Conservation (phyloP, 2,113 vertebrate genomes). For the Pantherophis guttatus region DNA sequence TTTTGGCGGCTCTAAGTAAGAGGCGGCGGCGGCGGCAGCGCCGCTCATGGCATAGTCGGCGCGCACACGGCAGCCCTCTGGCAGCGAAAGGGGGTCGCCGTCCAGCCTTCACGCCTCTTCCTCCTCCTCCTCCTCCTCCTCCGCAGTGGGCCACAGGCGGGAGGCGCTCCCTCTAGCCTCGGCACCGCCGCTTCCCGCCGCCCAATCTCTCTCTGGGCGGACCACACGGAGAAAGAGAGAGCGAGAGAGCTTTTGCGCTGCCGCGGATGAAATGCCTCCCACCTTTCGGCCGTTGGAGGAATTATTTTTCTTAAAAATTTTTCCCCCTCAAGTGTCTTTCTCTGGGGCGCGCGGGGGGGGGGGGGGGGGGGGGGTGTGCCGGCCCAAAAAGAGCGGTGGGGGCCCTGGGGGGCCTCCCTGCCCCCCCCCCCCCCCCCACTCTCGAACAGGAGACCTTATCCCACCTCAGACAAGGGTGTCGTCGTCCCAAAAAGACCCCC, state of each 20-base stretch:
- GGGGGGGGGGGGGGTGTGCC: neutral
- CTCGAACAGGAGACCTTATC: too few species aligned
- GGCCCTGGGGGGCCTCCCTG: too few species aligned
- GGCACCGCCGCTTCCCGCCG: slow-evolving; percentile 5
- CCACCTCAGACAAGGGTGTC: too few species aligned
- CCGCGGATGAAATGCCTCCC: neutral
- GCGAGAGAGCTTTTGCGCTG: neutral
- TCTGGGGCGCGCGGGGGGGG: neutral
- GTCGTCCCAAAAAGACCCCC: neutral
- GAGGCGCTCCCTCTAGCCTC: neutral
- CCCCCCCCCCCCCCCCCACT: accelerated
- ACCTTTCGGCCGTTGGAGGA: neutral
- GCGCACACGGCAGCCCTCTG: slow-evolving; percentile 27
- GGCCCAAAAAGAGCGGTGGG: neutral
- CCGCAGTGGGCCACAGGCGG: neutral
- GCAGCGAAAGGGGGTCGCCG: slow-evolving; percentile 11
- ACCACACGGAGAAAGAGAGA: neutral
- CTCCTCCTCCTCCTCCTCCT: slow-evolving; percentile 1
- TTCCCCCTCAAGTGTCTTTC: neutral
- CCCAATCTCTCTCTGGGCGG: slow-evolving; percentile 28
- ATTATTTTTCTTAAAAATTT: neutral
- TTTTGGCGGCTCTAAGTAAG: neutral
- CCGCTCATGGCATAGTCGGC: slow-evolving; percentile 45
- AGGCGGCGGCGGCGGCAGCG: neutral
- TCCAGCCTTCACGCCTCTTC: slow-evolving; percentile 21